Evolutionary conservation across 2,797 vertebrate genomes (phyloP).

Genomic region (Pseudopleuronectes americanus): DNA sequence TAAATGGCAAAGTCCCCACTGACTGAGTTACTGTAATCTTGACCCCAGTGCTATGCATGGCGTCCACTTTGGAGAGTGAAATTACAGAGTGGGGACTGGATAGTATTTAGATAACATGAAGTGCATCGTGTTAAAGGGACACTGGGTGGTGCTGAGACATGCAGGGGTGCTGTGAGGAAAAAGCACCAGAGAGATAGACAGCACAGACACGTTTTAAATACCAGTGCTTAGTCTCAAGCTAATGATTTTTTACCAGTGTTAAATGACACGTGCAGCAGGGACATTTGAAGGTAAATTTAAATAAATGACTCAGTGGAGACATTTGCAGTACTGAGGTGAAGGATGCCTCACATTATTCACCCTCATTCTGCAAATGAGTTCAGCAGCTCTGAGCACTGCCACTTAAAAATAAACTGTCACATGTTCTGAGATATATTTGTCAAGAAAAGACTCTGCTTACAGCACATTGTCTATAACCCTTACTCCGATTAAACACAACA

Average conservation of each 20-base stretch:
- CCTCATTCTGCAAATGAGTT: constrained; percentile 62
- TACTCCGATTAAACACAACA: neutral
- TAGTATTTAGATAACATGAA: constrained; percentile 29
- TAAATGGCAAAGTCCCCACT: constrained; percentile 22
- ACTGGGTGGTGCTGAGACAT: constrained; percentile 3
- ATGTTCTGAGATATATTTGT: constrained; percentile 52
- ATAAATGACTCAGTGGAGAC: constrained; percentile 7
- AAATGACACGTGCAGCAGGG: neutral
- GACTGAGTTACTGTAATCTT: constrained; percentile 21
- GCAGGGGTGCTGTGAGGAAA: constrained; percentile 4
- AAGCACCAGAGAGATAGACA: neutral
- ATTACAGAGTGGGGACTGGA: constrained; percentile 44
- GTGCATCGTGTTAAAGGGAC: neutral
- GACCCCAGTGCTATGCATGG: constrained; percentile 17
- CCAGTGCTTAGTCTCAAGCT: neutral
- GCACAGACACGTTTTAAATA: constrained; percentile 9
- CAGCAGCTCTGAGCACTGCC: constrained; percentile 41
- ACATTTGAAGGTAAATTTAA: constrained; percentile 8
- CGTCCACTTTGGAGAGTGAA: constrained; percentile 38
- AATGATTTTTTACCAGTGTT: neutral
- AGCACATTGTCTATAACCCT: constrained; percentile 32
- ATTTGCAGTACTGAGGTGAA: constrained; percentile 29
- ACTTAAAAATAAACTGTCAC: constrained; percentile 71
- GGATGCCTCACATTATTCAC: constrained; percentile 44
- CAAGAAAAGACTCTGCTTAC: constrained; percentile 41